A percentile compares a stretch with the other conserved stretches of the same genome.
Conservation (phyloP, 2,113 vertebrate species). For the Crotalus helleri region DNA sequence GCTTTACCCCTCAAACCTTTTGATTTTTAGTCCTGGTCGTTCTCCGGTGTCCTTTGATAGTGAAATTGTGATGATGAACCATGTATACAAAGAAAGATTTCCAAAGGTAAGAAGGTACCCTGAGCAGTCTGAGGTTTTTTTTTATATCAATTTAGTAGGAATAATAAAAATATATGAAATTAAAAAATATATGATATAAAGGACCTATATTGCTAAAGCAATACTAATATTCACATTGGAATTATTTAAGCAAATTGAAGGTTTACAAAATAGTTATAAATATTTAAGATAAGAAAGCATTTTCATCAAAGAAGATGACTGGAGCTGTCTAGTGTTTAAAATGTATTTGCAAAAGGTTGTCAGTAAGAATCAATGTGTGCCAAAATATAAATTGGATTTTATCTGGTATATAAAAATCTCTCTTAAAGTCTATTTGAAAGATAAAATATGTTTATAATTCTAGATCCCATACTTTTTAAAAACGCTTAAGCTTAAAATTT, state of each 20-base stretch:
- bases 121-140: conserved; percentile 11
- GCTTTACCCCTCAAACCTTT: conserved; percentile 23
- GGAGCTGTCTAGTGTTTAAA: not conserved
- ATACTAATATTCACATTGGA: not conserved
- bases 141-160: not conserved
- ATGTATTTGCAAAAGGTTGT: not conserved
- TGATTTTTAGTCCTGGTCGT: conserved; percentile 84
- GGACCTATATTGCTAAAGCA: not conserved
- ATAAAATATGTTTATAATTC: not conserved
- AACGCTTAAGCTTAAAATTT: not conserved
- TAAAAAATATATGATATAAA: not conserved
- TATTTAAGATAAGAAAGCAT: not conserved
- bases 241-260: not conserved
- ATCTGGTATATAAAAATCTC: not conserved
- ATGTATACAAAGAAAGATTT: conserved; percentile 98
- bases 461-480: not conserved
- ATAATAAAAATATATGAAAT: not conserved
- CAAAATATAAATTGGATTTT: not conserved
- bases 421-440: not conserved
- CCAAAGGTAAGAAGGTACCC: conserved; percentile 84
- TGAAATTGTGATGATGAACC: conserved; percentile 99
- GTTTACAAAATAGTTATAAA: not conserved
- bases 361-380: not conserved
- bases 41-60: conserved; percentile 94
- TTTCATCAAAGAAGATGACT: not conserved